Base-by-base conservation (phyloP, 2,888 invertebrate genomes). In the Drosophila antonietae region DNA sequence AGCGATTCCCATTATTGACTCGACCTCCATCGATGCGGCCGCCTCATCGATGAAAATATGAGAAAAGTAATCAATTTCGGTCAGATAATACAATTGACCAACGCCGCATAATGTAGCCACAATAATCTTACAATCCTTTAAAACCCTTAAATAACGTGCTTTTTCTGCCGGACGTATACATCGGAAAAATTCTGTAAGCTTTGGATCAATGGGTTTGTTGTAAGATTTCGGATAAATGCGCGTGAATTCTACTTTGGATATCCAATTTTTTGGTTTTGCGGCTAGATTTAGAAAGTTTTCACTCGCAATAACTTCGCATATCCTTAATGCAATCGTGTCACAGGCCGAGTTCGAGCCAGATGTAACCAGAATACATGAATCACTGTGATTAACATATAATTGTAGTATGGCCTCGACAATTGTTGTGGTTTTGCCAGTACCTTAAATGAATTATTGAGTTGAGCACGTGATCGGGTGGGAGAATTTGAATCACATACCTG, bases 41-140 rank as follows among this genome's bases (percentile, higher is more conserved):
- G 95, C 95, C 93, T 97, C 96, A 89, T 97, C 96, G 61, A 96
- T 94, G 88, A 96, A 95, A 14, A 96, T 93, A 88, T 96, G 95
- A 0, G 94, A 18, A 20, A 68, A 46, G 8, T 28, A 0, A 3
- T 3, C 6, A 1, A 1, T 1, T 15, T 0, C 0, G 6, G 15
- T 15, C 10, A 20, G 6, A 3, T 15, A 4, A 6, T 20, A 10
- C 43, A 56, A 20, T 5, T 6, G 56, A 3, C 15, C 56, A 14
- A 56, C 43, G 15, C 43, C 31, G 56, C 94, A 91, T 62, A 96
- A 93, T 0, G 96, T 96, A 46, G 94, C 93, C n/a, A 96, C 93
- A 12, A 96, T 92, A 57, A 96, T 94, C 93, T 93, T 70, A 37
- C 93, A 85, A 47, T 91, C 90, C 39, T 90, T 74, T 0, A 91